A percentile compares a stretch with the other conserved stretches of the same genome.
Evolutionary conservation across 2,888 invertebrate species (phyloP).

Genomic region (Plagodis pulveraria): DNA sequence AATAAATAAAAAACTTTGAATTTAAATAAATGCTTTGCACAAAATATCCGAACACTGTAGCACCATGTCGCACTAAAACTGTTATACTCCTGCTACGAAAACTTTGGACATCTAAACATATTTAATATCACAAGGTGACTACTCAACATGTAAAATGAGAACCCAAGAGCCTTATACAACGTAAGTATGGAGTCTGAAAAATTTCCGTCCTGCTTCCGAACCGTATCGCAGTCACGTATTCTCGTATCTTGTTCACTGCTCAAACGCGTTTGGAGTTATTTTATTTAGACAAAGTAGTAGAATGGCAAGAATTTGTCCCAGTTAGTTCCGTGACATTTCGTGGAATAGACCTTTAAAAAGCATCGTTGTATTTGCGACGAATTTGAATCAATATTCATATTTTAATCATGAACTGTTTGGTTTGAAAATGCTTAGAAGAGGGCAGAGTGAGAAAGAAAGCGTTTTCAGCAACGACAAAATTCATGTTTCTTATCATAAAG

Average conservation of each 20-base stretch:
- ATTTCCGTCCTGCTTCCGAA: neutral
- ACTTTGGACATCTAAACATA: too few relatives aligned
- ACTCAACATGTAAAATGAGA: too few relatives aligned
- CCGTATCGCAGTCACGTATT: neutral
- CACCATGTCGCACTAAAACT: too few relatives aligned
- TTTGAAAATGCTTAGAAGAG: slow-evolving; percentile 33
- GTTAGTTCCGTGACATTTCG: slow-evolving; percentile 30
- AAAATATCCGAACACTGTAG: too few relatives aligned
- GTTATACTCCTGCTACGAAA: too few relatives aligned
- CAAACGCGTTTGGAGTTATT: neutral
- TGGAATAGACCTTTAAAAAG: slow-evolving; percentile 42
- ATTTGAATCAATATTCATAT: slow-evolving; percentile 56
- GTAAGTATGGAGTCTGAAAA: neutral
- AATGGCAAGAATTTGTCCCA: neutral
- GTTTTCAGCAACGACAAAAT: too few relatives aligned
- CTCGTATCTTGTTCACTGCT: neutral
- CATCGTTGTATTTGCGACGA: slow-evolving; percentile 34
- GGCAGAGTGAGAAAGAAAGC: slow-evolving; percentile 3
- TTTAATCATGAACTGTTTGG: slow-evolving; percentile 53
- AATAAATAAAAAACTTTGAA: too few relatives aligned
- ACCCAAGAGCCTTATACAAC: neutral
- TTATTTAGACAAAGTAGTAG: slow-evolving; percentile 1
- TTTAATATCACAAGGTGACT: too few relatives aligned
- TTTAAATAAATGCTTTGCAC: too few relatives aligned
- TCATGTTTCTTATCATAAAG: too few relatives aligned